Conservation (phyloP, 2,888 invertebrate genomes). For the Lepidochrysops patricia region DNA sequence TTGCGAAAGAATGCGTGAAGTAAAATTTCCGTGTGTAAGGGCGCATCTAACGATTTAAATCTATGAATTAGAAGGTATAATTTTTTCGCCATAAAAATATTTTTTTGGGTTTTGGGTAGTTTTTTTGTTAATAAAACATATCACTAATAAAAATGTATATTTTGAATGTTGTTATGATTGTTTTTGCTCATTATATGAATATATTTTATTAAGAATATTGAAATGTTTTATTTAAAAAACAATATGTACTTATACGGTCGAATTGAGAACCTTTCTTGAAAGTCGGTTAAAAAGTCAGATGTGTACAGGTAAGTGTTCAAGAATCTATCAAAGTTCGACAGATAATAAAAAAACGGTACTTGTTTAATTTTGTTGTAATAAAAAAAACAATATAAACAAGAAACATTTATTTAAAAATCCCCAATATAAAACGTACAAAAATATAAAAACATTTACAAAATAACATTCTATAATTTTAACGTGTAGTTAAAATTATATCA, state of each 20-base stretch:
- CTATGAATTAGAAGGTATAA: too few species aligned
- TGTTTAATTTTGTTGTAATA: too few species aligned
- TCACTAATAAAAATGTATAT: neutral
- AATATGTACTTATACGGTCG: too few species aligned
- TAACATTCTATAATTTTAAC: neutral
- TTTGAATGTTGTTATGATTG: neutral
- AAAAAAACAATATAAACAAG: too few species aligned
- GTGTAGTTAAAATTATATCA: neutral
- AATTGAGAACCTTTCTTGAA: too few species aligned
- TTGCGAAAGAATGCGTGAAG: neutral
- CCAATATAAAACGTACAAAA: neutral
- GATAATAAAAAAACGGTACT: too few species aligned
- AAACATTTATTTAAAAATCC: conserved; percentile 1
- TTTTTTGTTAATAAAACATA: neutral
- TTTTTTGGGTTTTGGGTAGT: neutral
- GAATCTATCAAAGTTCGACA: too few species aligned
- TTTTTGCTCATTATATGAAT: neutral
- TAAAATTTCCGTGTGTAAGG: too few species aligned
- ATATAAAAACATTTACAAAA: neutral
- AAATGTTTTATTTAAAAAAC: neutral
- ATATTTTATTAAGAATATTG: neutral
- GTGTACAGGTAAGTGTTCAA: too few species aligned
- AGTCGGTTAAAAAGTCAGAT: too few species aligned
- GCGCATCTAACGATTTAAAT: too few species aligned
- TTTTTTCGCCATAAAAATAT: conserved; percentile 1